A percentile compares a stretch with the other conserved stretches of the same genome.
phyloP scores from a whole-genome alignment of 2,888 invertebrate species.

The Byasa hedistus region DNA sequence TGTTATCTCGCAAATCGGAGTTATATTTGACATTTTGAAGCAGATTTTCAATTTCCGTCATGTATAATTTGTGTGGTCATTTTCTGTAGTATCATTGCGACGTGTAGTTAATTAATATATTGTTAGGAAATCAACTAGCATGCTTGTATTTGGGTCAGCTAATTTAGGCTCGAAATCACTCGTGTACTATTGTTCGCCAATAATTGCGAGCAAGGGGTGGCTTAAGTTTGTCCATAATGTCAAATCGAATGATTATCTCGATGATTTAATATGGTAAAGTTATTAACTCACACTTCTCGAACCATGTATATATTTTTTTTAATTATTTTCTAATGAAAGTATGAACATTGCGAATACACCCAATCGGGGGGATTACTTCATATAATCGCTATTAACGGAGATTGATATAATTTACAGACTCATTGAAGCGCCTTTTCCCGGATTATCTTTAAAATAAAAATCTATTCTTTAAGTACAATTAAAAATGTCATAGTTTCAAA shows the following conservation, averaged over 20 bases:
- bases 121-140: constrained; percentile 23
- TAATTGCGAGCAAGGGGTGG: constrained; percentile 58
- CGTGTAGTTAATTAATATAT: constrained; percentile 27
- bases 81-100: constrained; percentile 12
- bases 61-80: neutral
- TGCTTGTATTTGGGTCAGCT: constrained; percentile 31
- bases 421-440: neutral
- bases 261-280: constrained; percentile 50
- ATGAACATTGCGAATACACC: neutral
- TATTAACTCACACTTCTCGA: constrained; percentile 1
- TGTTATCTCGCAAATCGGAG: constrained; percentile 45
- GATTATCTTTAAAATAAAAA: neutral
- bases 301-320: neutral
- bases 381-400: neutral
- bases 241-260: constrained; percentile 68
- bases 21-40: neutral
- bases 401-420: neutral
- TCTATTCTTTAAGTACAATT: too few species aligned
- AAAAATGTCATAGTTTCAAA: too few species aligned
- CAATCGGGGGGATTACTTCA: neutral
- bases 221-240: constrained; percentile 49
- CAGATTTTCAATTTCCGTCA: constrained; percentile 1
- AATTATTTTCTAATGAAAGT: neutral
- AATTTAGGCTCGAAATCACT: constrained; percentile 49
- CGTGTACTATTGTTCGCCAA: constrained; percentile 59